A percentile compares a stretch with the other conserved stretches of the same genome.
Evolutionary conservation across 2,888 invertebrate species (phyloP).

Genomic region (Drosophila formosana): DNA sequence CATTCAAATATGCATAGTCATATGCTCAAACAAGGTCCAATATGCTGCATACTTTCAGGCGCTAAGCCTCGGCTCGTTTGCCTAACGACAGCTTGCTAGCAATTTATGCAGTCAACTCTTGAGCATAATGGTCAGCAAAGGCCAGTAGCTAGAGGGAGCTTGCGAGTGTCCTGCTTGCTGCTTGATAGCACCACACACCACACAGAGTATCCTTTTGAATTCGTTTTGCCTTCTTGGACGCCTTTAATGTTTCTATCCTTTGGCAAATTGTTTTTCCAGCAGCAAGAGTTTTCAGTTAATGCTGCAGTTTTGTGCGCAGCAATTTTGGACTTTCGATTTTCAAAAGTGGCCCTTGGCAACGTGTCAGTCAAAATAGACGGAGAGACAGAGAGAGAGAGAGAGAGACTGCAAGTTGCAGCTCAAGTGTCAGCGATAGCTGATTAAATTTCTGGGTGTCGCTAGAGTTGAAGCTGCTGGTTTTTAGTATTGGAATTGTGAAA

Average conservation of each 20-base stretch:
- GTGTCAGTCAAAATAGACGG: conserved; percentile 21
- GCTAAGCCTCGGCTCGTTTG: conserved; percentile 48
- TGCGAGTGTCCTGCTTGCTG: conserved; percentile 7
- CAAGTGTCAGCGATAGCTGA: conserved; percentile 6
- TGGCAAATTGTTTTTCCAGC: conserved; percentile 51
- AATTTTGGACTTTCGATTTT: conserved; percentile 54
- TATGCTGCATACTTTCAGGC: conserved; percentile 50
- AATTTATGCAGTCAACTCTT: conserved; percentile 61
- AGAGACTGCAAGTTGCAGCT: neutral
- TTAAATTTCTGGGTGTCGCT: conserved; percentile 20
- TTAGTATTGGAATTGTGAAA: neutral
- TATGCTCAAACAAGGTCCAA: conserved; percentile 66
- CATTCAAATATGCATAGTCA: conserved; percentile 79
- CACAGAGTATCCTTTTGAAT: conserved; percentile 13
- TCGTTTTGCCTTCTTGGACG: conserved; percentile 7
- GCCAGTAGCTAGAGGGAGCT: conserved; percentile 3
- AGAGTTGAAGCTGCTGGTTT: conserved; percentile 4
- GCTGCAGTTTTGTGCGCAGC: conserved; percentile 39
- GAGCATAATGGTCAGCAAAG: conserved; percentile 53
- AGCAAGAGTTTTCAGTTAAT: conserved; percentile 48
- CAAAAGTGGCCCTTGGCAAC: conserved; percentile 24
- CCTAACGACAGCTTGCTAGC: conserved; percentile 44
- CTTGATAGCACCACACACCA: conserved; percentile 16
- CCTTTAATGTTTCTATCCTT: conserved; percentile 60
- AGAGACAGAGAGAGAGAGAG: neutral